Evolutionary conservation across 2,113 vertebrate genomes (phyloP).

Genomic region (Dicentrarchus labrax): DNA sequence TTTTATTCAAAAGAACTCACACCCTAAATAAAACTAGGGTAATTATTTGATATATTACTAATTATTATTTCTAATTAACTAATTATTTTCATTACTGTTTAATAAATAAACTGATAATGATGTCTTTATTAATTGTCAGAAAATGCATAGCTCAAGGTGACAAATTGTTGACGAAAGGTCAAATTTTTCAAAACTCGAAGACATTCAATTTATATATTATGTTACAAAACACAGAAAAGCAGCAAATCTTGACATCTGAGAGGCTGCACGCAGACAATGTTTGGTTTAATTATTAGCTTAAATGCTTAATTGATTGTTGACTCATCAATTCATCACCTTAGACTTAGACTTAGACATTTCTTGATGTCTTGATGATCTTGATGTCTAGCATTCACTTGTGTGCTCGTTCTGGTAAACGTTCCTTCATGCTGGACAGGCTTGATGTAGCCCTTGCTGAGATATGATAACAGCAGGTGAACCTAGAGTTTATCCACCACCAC

Average conservation of each 20-base stretch:
- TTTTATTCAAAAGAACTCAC: no score
- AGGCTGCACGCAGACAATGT: background rate
- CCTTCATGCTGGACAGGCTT: background rate
- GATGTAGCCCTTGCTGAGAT: background rate
- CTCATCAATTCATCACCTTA: background rate
- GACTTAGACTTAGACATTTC: no score
- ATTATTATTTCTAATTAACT: no score
- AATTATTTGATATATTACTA: no score
- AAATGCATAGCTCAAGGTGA: background rate
- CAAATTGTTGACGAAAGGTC: background rate
- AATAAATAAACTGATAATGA: no score
- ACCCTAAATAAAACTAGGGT: no score
- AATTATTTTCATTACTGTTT: no score
- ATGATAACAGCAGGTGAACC: slow-evolving; percentile 19
- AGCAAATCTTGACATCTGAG: background rate
- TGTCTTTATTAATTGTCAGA: no score
- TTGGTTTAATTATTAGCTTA: background rate
- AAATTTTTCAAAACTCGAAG: background rate
- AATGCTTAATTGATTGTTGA: background rate
- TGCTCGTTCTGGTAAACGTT: background rate
- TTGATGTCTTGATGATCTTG: no score
- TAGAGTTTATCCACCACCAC: slow-evolving; percentile 3
- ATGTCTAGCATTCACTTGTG: background rate
- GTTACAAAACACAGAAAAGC: background rate
- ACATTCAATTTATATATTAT: background rate